phyloP scores from a whole-genome alignment of 2,113 vertebrate genomes.

The Hypocryptadius cinnamomeus region DNA sequence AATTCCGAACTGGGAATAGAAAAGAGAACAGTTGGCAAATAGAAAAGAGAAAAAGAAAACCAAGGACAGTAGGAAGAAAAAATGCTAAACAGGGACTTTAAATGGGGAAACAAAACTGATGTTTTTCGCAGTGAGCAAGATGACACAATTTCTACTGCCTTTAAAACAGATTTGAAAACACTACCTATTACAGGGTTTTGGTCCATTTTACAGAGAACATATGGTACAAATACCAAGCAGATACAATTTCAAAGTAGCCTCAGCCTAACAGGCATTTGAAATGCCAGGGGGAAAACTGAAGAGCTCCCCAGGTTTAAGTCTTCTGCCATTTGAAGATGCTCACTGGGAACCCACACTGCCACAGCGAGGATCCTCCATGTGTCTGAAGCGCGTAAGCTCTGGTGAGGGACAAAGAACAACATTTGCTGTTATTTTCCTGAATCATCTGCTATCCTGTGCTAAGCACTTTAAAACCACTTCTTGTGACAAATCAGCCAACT shows the following conservation, averaged over 20 bases:
- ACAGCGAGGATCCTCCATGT: not conserved
- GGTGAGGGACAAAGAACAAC: not conserved
- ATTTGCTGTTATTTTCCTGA: not conserved
- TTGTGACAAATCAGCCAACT: not conserved
- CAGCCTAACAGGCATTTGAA: not conserved
- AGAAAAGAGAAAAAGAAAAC: not conserved
- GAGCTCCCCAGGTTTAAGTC: not conserved
- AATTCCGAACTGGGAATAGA: not conserved
- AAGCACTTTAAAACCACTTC: not conserved
- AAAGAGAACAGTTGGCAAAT: not conserved
- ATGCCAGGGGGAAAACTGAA: not conserved
- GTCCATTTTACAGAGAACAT: not conserved
- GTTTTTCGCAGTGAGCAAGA: not conserved
- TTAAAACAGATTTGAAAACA: slow-evolving; percentile 1
- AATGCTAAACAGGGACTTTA: not conserved
- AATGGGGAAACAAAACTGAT: not conserved
- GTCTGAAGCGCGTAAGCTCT: not conserved
- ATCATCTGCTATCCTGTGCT: not conserved
- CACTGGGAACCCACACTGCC: not conserved
- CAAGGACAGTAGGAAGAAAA: not conserved
- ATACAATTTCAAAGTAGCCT: not conserved
- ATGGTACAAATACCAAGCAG: not conserved
- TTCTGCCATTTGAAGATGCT: not conserved
- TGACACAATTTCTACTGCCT: not conserved
- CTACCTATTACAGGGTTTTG: not conserved